Conservation (phyloP, 2,888 invertebrate genomes). For the Atrina japonica region DNA sequence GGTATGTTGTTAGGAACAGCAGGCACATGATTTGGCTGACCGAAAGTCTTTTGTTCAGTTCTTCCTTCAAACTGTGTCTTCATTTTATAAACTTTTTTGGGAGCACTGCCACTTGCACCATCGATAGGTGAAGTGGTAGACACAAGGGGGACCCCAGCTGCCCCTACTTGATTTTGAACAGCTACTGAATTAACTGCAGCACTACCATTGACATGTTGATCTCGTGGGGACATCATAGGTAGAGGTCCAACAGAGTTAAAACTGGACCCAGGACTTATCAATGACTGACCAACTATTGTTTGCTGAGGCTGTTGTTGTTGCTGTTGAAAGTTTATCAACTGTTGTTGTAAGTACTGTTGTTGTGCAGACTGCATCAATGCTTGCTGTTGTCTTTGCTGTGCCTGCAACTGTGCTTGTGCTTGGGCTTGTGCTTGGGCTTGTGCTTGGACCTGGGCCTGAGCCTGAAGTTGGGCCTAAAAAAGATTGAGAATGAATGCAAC, state of each 20-base stretch:
- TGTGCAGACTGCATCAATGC: constrained; percentile 53
- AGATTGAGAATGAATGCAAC: too few relatives aligned
- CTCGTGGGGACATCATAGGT: constrained; percentile 29
- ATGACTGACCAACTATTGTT: constrained; percentile 60
- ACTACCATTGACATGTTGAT: constrained; percentile 38
- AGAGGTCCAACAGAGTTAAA: constrained; percentile 48
- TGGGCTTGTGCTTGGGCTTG: constrained; percentile 58
- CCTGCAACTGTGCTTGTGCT: constrained; percentile 61
- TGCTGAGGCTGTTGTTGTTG: constrained; percentile 58
- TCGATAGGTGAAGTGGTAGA: constrained; percentile 38
- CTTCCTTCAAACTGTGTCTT: constrained; percentile 58
- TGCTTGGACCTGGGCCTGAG: constrained; percentile 43
- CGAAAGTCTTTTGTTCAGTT: constrained; percentile 54
- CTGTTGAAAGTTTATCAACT: constrained; percentile 57
- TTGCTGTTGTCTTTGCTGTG: constrained; percentile 61
- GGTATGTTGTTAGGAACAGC: constrained; percentile 5
- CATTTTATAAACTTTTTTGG: constrained; percentile 59
- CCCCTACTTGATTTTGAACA: neutral
- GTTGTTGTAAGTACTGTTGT: constrained; percentile 53
- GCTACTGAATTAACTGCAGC: neutral
- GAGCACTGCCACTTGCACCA: constrained; percentile 36
- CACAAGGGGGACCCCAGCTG: constrained; percentile 35
- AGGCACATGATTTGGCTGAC: constrained; percentile 30
- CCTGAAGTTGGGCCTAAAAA: constrained; percentile 27
- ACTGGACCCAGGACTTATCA: constrained; percentile 57